A percentile compares a stretch with the other conserved stretches of the same genome.
These are phyloP conservation scores for Drosophila engyochracea DNA, from an alignment of 2,888 invertebrate species.

Conservation along the genomic window DNA sequence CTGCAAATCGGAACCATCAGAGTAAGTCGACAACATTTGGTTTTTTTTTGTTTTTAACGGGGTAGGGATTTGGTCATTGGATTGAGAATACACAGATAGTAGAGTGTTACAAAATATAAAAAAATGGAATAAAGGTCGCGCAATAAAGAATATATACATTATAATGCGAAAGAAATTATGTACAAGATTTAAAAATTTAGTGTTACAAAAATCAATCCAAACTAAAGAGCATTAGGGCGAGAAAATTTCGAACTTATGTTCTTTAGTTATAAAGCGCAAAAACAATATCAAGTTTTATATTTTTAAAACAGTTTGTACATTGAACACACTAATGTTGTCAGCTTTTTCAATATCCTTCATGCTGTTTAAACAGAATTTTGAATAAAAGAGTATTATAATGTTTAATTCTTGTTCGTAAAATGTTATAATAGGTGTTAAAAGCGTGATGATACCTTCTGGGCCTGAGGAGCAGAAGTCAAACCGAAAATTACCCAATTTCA, in stretches of 20 bases:
- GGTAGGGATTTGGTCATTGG: background rate
- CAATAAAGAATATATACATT: slow-evolving; percentile 21
- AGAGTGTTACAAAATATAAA: slow-evolving; percentile 43
- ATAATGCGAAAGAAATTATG: slow-evolving; percentile 18
- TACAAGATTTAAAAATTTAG: background rate
- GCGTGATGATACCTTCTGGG: slow-evolving; percentile 1
- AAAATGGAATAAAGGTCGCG: slow-evolving; percentile 13
- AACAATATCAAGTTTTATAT: background rate
- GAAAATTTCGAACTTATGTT: background rate
- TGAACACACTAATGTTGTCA: background rate
- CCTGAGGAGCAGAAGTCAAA: background rate
- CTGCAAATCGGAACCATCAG: slow-evolving; percentile 78
- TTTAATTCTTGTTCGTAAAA: background rate
- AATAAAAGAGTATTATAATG: background rate
- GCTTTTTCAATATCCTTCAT: background rate
- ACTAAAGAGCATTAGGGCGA: background rate
- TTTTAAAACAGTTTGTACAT: background rate
- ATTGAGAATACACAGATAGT: slow-evolving; percentile 44
- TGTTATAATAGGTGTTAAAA: background rate
- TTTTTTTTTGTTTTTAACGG: background rate
- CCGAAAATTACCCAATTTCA: background rate
- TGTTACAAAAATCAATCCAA: slow-evolving; percentile 6
- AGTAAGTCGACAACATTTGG: slow-evolving; percentile 23
- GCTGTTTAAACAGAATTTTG: background rate
- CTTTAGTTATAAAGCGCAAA: background rate